Evolutionary conservation across 2,113 vertebrate genomes (phyloP).

Genomic region (Nycticorax nycticorax): DNA sequence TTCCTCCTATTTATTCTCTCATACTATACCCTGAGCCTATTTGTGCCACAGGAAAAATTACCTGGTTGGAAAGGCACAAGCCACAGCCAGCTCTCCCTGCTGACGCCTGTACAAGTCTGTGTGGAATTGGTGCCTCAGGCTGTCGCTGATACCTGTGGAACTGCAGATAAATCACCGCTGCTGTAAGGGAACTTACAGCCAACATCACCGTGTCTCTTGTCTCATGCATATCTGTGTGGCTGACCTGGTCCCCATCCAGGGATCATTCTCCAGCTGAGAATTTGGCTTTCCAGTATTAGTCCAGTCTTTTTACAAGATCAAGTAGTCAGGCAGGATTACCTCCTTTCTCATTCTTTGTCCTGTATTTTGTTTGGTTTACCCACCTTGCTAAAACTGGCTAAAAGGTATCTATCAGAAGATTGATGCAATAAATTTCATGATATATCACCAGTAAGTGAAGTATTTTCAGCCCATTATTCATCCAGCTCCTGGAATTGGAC

Average conservation of each 20-base stretch:
- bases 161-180: conserved; percentile 12
- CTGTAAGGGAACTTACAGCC: neutral
- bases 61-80: neutral
- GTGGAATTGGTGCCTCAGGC: neutral
- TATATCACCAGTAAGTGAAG: neutral
- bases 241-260: neutral
- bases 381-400: neutral
- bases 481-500: neutral
- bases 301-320: neutral
- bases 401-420: neutral
- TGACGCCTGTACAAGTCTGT: neutral
- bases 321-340: fast-evolving
- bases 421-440: neutral
- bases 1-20: neutral
- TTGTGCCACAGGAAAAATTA: neutral
- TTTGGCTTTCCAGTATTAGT: neutral
- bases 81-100: neutral
- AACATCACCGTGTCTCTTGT: neutral
- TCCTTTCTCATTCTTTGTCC: neutral
- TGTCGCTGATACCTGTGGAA: neutral
- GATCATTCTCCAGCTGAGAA: neutral
- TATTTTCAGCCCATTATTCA: neutral
- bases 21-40: neutral
- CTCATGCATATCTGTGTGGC: neutral
- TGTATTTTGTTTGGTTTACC: neutral